These are phyloP conservation scores for Leucozona laternaria DNA, from an alignment of 2,888 invertebrate species.

Conservation along the genomic window DNA sequence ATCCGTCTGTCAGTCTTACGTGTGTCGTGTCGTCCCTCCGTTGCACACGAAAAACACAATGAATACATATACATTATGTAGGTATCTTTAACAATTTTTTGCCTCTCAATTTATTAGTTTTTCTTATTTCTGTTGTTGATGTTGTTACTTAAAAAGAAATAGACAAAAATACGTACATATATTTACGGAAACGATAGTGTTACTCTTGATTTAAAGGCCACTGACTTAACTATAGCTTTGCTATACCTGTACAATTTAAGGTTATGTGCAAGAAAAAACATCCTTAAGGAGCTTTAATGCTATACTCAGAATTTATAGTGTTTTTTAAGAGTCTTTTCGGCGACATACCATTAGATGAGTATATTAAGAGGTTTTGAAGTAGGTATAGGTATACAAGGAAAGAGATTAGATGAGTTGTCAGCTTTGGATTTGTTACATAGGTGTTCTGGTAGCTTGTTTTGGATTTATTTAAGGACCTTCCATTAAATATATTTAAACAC, in stretches of 20 bases:
- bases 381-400: background rate
- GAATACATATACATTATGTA: too few species aligned
- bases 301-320: background rate
- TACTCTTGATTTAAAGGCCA: slow-evolving; percentile 3
- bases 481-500: too few species aligned
- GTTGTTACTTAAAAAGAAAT: background rate
- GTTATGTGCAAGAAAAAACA: background rate
- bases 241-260: background rate
- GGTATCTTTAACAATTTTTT: background rate
- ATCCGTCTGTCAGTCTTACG: background rate
- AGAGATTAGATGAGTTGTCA: background rate
- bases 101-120: slow-evolving; percentile 6
- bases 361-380: background rate
- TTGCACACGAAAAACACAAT: background rate
- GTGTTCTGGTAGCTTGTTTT: background rate
- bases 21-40: background rate
- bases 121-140: background rate
- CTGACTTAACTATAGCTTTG: background rate
- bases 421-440: background rate
- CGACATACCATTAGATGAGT: background rate
- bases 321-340: background rate
- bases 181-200: background rate
- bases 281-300: slow-evolving; percentile 1
- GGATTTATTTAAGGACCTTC: background rate
- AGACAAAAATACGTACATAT: slow-evolving; percentile 1